Conservation (phyloP, 2,113 vertebrate genomes). For the Balaeniceps rex region DNA sequence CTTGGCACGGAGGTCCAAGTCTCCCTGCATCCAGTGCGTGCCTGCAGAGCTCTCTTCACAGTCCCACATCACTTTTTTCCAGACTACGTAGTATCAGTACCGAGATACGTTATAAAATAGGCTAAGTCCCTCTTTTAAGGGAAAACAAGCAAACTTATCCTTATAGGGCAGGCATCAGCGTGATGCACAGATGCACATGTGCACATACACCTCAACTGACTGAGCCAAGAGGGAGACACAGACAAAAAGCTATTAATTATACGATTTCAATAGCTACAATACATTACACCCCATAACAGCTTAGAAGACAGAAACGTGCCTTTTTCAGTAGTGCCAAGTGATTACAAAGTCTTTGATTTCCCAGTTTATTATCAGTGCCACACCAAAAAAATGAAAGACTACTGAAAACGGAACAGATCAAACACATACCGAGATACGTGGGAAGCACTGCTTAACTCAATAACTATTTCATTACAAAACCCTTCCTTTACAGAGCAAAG, state of each 20-base stretch:
- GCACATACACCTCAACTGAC: neutral
- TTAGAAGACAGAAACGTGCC: neutral
- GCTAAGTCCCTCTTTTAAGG: neutral
- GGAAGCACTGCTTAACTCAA: neutral
- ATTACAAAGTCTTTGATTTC: neutral
- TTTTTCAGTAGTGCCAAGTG: neutral
- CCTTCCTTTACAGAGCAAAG: neutral
- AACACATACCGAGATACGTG: neutral
- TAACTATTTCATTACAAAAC: neutral
- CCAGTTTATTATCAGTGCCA: neutral
- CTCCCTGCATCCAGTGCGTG: neutral
- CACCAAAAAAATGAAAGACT: neutral
- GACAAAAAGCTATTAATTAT: neutral
- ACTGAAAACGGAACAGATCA: neutral
- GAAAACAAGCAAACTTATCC: neutral
- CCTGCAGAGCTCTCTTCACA: neutral
- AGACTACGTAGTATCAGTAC: neutral
- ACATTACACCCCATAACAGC: neutral
- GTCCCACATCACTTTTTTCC: neutral
- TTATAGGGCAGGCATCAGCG: neutral
- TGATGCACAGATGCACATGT: neutral
- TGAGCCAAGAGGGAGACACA: neutral
- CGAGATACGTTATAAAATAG: neutral
- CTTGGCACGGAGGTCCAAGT: neutral
- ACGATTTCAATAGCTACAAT: neutral